Conservation (phyloP, 1,140 invertebrate genomes). For the Plectrocnemia conspersa region DNA sequence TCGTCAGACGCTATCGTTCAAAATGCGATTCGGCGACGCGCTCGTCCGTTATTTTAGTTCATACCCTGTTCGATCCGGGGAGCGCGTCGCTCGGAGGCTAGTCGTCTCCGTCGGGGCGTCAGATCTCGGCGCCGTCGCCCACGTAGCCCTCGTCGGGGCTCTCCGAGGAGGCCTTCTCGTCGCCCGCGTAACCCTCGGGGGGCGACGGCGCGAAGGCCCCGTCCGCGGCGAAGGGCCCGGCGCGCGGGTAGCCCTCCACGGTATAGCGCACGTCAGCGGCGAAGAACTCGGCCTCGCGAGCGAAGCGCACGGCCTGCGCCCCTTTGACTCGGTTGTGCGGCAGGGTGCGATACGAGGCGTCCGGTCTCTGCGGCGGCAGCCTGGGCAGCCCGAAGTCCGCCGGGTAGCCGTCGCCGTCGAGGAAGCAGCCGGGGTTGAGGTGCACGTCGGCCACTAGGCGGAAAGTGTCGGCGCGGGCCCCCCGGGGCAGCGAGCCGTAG, state of each 20-base stretch:
- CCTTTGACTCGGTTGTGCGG: slow-evolving; percentile 63
- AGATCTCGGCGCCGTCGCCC: slow-evolving; percentile 62
- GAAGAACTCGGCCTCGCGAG: slow-evolving; percentile 62
- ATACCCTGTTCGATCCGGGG: too few species aligned
- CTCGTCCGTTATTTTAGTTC: too few species aligned
- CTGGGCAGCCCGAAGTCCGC: slow-evolving; percentile 75
- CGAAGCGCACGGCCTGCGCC: slow-evolving; percentile 57
- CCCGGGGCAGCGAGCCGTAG: slow-evolving; percentile 49
- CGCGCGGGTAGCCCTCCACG: slow-evolving; percentile 69
- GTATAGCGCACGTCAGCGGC: slow-evolving; percentile 68
- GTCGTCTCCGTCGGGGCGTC: too few species aligned
- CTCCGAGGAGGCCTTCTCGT: slow-evolving; percentile 64
- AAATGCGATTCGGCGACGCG: too few species aligned
- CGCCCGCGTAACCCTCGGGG: slow-evolving; percentile 58
- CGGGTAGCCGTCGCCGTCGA: slow-evolving; percentile 72
- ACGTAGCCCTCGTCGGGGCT: slow-evolving; percentile 85
- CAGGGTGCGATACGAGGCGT: slow-evolving; percentile 62
- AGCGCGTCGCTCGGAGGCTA: too few species aligned
- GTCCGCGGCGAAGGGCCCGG: slow-evolving; percentile 51
- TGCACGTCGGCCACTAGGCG: slow-evolving; percentile 64
- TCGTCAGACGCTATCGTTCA: too few species aligned
- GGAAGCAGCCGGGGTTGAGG: slow-evolving; percentile 60
- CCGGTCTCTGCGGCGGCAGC: slow-evolving; percentile 51
- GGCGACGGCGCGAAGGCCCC: slow-evolving; percentile 64
- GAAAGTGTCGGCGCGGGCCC: slow-evolving; percentile 47